Evolutionary conservation across 2,888 invertebrate species (phyloP).

Genomic region (Nymphalis polychloros): DNA sequence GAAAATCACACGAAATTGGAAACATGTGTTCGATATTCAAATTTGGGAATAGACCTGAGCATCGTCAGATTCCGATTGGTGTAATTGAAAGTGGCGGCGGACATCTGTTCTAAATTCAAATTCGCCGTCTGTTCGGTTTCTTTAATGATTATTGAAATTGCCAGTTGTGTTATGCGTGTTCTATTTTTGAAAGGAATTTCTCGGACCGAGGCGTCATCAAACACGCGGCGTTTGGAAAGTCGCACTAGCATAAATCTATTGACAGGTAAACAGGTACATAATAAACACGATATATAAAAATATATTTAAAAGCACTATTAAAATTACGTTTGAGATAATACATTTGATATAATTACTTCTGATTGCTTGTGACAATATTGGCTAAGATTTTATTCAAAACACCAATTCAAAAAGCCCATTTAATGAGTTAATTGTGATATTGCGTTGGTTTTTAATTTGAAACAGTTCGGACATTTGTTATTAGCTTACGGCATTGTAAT

Average conservation of each 20-base stretch:
- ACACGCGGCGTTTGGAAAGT: slow-evolving; percentile 30
- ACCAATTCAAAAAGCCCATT: background rate
- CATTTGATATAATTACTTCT: background rate
- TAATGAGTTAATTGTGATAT: background rate
- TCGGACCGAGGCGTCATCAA: slow-evolving; percentile 23
- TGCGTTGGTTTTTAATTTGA: background rate
- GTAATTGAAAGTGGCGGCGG: slow-evolving; percentile 60
- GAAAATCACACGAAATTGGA: slow-evolving; percentile 28
- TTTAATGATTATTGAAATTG: slow-evolving; percentile 78
- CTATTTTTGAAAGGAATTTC: slow-evolving; percentile 69
- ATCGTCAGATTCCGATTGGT: slow-evolving; percentile 54
- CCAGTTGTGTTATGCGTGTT: slow-evolving; percentile 59
- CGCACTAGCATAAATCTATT: slow-evolving; percentile 22
- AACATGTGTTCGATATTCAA: slow-evolving; percentile 58
- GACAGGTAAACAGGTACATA: slow-evolving; percentile 21
- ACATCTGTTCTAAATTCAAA: slow-evolving; percentile 62
- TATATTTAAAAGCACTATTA: no score
- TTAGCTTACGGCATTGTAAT: slow-evolving; percentile 38
- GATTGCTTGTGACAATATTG: background rate
- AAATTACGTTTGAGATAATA: no score
- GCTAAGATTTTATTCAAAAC: background rate
- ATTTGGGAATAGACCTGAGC: slow-evolving; percentile 56
- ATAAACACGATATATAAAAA: background rate
- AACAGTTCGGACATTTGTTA: slow-evolving; percentile 22
- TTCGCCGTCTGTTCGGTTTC: slow-evolving; percentile 60